A percentile compares a stretch with the other conserved stretches of the same genome.
Evolutionary conservation across 2,113 vertebrate species (phyloP).

Genomic region (Maccullochella peelii): DNA sequence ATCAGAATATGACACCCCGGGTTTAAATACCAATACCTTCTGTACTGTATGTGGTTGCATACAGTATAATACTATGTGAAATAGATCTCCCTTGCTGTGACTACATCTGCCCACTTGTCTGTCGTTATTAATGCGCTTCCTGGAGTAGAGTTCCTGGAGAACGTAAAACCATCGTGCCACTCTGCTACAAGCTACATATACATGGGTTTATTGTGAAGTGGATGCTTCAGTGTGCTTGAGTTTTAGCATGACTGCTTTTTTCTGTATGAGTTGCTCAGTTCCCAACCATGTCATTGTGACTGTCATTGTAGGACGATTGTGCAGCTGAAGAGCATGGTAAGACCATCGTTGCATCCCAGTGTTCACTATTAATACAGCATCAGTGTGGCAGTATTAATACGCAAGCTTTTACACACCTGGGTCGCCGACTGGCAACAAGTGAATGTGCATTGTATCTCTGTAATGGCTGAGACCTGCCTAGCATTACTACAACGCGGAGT

Average conservation of each 20-base stretch:
- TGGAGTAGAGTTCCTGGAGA: too few relatives aligned
- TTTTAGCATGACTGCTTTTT: constrained; percentile 13
- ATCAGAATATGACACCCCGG: neutral
- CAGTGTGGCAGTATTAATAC: constrained; percentile 33
- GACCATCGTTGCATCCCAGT: constrained; percentile 52
- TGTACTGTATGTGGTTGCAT: neutral
- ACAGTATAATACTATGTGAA: neutral
- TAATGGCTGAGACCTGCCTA: neutral
- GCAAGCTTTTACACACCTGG: constrained; percentile 26
- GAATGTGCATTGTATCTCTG: constrained; percentile 22
- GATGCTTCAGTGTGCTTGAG: constrained; percentile 5
- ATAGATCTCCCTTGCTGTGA: neutral
- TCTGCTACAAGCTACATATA: neutral
- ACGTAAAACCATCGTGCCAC: neutral
- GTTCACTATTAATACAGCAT: constrained; percentile 31
- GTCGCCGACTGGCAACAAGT: neutral
- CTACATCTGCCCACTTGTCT: neutral
- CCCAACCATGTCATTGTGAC: constrained; percentile 49
- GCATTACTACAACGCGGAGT: neutral
- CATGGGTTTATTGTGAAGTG: neutral
- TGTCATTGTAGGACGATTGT: constrained; percentile 76
- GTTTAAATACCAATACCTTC: neutral
- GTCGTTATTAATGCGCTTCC: neutral
- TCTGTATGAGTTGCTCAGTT: constrained; percentile 16
- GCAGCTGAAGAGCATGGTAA: constrained; percentile 75